Conservation (phyloP, 2,888 invertebrate species). For the Idaea straminata region DNA sequence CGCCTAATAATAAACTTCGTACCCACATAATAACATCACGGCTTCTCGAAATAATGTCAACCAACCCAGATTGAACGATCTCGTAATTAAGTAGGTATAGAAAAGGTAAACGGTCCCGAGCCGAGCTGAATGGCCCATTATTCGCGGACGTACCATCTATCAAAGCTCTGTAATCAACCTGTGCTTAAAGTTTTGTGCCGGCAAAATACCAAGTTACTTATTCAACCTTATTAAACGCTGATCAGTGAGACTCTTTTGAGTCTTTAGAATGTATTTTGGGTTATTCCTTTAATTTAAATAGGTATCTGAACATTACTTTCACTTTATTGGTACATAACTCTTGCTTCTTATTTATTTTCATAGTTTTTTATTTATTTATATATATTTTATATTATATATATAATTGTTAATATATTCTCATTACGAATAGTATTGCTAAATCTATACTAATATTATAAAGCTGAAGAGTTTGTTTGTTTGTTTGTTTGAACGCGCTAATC, state of each 20-base stretch:
- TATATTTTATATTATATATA: no score
- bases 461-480: no score
- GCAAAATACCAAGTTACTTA: constrained; percentile 29
- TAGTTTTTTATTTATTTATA: no score
- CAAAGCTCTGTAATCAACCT: constrained; percentile 62
- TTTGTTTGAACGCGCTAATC: no score
- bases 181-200: constrained; percentile 34
- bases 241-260: constrained; percentile 8
- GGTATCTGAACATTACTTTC: no score
- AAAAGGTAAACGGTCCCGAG: constrained; percentile 34
- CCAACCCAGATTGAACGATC: constrained; percentile 21
- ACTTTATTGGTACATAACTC: no score
- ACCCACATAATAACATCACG: background rate
- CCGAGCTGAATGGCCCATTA: constrained; percentile 60
- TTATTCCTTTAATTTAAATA: background rate
- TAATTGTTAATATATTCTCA: no score
- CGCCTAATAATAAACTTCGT: background rate
- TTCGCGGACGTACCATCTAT: constrained; percentile 65
- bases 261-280: background rate
- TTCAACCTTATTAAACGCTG: constrained; percentile 18
- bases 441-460: no score
- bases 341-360: no score
- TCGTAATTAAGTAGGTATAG: constrained; percentile 31
- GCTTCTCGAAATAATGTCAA: constrained; percentile 7
- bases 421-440: no score